Evolutionary conservation across 2,888 invertebrate species (phyloP).

Genomic region (Sepioteuthis lessoniana): DNA sequence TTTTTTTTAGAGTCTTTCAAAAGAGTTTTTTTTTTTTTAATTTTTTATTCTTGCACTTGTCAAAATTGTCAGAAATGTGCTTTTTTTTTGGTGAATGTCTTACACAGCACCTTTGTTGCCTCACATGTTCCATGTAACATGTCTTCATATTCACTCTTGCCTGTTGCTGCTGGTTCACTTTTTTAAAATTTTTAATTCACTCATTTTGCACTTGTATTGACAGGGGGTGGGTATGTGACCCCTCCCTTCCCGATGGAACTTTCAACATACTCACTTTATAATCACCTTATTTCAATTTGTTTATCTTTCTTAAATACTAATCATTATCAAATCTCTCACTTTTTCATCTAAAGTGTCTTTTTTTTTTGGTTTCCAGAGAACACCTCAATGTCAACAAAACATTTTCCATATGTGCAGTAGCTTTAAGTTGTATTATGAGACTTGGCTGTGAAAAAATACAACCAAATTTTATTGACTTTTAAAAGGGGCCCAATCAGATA

Average conservation of each 20-base stretch:
- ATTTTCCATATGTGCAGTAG: not conserved
- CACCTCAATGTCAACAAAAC: not conserved
- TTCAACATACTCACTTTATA: not conserved
- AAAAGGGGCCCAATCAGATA: not conserved
- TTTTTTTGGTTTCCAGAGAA: not conserved
- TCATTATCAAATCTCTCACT: not conserved
- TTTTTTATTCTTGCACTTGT: not conserved
- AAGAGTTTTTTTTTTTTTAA: not conserved
- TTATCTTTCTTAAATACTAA: not conserved
- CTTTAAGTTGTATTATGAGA: not conserved
- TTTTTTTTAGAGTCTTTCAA: not conserved
- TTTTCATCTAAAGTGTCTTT: not conserved
- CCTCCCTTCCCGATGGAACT: not conserved
- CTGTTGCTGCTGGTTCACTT: not conserved
- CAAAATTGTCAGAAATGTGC: not conserved
- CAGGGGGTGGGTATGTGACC: rapidly evolving
- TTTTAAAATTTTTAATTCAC: not conserved
- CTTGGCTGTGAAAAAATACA: not conserved
- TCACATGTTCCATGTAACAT: not conserved
- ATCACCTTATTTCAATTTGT: not conserved
- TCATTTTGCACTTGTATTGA: not conserved
- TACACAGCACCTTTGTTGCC: not conserved
- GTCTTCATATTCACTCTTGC: conserved; percentile 33
- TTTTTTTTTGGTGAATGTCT: not conserved
- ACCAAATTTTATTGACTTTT: no score